Evolutionary conservation across 2,888 invertebrate species (phyloP).

Genomic region (Proisotoma minuta): DNA sequence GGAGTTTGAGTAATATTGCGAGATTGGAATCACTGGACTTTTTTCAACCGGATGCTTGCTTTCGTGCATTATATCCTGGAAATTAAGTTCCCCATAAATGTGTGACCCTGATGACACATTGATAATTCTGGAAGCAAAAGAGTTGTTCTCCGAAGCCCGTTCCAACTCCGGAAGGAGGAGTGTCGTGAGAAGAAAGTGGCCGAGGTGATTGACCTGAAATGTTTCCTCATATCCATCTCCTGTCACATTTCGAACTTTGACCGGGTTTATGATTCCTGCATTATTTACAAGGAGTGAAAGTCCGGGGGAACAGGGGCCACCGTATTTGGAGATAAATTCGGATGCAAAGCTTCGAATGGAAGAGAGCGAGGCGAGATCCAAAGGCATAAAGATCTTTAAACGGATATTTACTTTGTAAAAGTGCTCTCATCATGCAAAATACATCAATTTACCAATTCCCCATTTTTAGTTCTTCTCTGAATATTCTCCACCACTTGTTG

Average conservation of each 20-base stretch:
- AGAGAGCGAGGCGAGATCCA: slow-evolving; percentile 42
- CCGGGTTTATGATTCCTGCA: slow-evolving; percentile 47
- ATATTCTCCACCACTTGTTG: no score
- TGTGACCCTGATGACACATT: slow-evolving; percentile 53
- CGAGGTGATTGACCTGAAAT: slow-evolving; percentile 38
- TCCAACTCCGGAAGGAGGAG: slow-evolving; percentile 31
- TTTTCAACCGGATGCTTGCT: not conserved
- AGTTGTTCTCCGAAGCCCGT: slow-evolving; percentile 27
- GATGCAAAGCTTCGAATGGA: slow-evolving; percentile 53
- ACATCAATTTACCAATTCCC: no score
- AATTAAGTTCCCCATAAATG: slow-evolving; percentile 46
- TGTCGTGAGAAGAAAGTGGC: slow-evolving; percentile 40
- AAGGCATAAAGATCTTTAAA: slow-evolving; percentile 32
- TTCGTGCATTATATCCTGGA: slow-evolving; percentile 48
- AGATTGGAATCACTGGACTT: not conserved
- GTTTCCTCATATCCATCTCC: slow-evolving; percentile 40
- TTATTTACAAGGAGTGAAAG: slow-evolving; percentile 50
- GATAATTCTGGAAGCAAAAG: slow-evolving; percentile 49
- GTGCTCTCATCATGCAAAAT: no score
- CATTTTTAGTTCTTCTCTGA: no score
- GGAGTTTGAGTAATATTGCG: slow-evolving; percentile 49
- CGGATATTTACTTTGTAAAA: no score
- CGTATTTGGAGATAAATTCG: slow-evolving; percentile 49
- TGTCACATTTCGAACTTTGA: slow-evolving; percentile 17
- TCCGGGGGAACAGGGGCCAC: no score